Percentiles rank a stretch among this genome's conserved stretches.
Conservation (phyloP, 2,113 vertebrate genomes). For the Butorides virescens region DNA sequence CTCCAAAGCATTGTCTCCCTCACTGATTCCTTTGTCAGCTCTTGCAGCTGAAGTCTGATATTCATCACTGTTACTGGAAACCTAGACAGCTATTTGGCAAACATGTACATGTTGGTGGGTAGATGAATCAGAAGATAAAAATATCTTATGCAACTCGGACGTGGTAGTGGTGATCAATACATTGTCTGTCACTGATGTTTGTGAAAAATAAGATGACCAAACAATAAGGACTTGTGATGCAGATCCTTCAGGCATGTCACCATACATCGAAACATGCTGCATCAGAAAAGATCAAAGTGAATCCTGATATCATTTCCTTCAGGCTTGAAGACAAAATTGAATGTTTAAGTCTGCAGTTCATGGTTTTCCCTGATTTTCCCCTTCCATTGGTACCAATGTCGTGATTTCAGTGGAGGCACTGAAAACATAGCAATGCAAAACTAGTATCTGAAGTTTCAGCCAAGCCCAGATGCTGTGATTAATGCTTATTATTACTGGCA, state of each 20-base stretch:
- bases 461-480: neutral
- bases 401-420: neutral
- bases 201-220: neutral
- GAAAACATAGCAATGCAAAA: neutral
- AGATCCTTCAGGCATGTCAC: neutral
- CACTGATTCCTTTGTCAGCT: neutral
- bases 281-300: neutral
- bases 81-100: neutral
- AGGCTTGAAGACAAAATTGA: neutral
- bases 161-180: accelerated
- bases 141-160: neutral
- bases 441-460: neutral
- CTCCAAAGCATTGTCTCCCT: neutral
- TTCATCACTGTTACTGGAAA: neutral
- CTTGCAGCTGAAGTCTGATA: neutral
- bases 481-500: neutral
- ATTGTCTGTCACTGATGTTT: neutral
- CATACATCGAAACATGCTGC: neutral
- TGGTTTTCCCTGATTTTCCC: neutral
- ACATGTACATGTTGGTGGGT: neutral
- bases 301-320: neutral
- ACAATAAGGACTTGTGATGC: neutral
- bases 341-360: neutral
- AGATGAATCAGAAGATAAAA: neutral
- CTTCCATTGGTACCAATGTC: neutral